phyloP scores from a whole-genome alignment of 2,797 vertebrate genomes.

The Myotis findleyi region DNA sequence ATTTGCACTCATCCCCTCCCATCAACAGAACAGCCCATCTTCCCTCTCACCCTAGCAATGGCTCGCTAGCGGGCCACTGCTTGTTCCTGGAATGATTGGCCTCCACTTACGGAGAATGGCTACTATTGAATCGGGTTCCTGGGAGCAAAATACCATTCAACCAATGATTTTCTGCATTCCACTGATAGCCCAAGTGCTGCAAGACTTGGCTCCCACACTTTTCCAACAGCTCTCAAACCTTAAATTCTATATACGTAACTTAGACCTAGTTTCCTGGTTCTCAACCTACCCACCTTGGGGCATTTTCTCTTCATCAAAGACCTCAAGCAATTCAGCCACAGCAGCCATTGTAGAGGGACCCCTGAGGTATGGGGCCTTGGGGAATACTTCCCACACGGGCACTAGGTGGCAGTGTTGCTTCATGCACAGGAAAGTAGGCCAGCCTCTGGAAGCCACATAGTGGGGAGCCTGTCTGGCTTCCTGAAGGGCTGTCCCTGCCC shows the following conservation, averaged over 20 bases:
- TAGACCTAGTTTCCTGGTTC: not conserved
- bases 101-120: not conserved
- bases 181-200: not conserved
- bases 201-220: not conserved
- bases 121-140: not conserved
- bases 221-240: not conserved
- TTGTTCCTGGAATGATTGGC: not conserved
- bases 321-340: not conserved
- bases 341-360: not conserved
- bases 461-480: conserved; percentile 7
- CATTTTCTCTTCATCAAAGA: not conserved
- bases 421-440: not conserved
- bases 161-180: not conserved
- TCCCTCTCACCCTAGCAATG: not conserved
- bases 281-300: not conserved
- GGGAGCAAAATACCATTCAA: not conserved
- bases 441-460: not conserved
- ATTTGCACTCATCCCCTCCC: not conserved
- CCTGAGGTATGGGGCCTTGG: not conserved
- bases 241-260: not conserved
- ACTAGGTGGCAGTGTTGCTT: conserved; percentile 86
- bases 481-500: not conserved
- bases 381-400: conserved; percentile 58
- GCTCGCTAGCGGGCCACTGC: not conserved
- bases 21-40: not conserved